These are phyloP conservation scores for Lymantria monacha DNA, from an alignment of 2,888 invertebrate species.

Conservation along the genomic window DNA sequence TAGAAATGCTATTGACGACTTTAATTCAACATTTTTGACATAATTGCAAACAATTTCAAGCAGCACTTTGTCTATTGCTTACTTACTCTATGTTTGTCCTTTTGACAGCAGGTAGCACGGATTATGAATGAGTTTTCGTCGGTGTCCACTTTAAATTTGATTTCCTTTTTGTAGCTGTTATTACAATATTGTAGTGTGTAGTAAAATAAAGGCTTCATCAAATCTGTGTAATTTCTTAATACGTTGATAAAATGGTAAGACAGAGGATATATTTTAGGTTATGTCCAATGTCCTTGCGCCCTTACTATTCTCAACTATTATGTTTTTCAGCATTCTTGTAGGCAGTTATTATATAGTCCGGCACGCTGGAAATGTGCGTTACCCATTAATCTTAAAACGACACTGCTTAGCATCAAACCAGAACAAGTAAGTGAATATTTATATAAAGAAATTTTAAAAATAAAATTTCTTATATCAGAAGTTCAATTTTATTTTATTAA, in stretches of 20 bases:
- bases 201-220: constrained; percentile 17
- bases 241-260: constrained; percentile 50
- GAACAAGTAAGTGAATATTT: constrained; percentile 54
- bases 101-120: constrained; percentile 56
- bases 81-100: constrained; percentile 12
- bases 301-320: constrained; percentile 24
- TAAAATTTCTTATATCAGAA: neutral
- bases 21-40: too few species aligned
- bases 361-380: constrained; percentile 73
- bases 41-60: too few species aligned
- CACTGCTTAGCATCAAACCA: constrained; percentile 51
- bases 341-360: constrained; percentile 69
- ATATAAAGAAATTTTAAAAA: neutral
- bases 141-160: constrained; percentile 49
- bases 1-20: too few species aligned
- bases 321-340: constrained; percentile 71
- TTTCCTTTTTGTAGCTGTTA: constrained; percentile 37
- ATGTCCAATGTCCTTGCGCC: constrained; percentile 50
- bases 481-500: neutral
- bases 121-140: constrained; percentile 54
- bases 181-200: constrained; percentile 35
- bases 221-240: constrained; percentile 28
- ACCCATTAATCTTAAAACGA: constrained; percentile 61
- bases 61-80: too few species aligned
- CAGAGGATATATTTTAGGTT: constrained; percentile 41